Evolutionary conservation across 2,797 vertebrate genomes (phyloP), one percentile per base, ranked within the genome.

Genomic region (Loriculus beryllinus): DNA sequence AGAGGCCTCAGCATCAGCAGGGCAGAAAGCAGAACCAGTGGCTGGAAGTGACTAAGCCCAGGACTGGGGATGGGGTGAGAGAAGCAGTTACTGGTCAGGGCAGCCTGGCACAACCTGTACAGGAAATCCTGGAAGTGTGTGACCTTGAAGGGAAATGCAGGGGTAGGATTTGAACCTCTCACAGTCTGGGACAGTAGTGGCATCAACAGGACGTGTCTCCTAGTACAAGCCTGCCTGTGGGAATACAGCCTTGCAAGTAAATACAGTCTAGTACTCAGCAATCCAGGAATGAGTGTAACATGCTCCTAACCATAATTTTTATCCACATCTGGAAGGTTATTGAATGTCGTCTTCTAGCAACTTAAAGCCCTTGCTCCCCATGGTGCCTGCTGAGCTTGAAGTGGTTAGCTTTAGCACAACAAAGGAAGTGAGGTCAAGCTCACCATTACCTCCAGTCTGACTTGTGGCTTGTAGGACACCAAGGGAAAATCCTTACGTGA

Each of bases 401-500:
- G 17, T 2, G 54, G 10, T 16, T 35, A 26, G 40, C 40, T 39
- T 14, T 6, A 64, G 57, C 57, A 13, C 48, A n/a, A 5, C 42
- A 10, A 15, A 48, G 28, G 7, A 5, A 22, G 54, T 2, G 11
- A 68, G 56, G 16, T 49, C 1, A 12, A 59, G 43, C 71, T 52
- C 17, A 2, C 72, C 33, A 26, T n/a, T 28, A 14, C 12, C 68
- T 39, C 42, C 79, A 40, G 62, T 57, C 3, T 3, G 49, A 12
- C 43, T 13, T 3, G 47, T 17, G 39, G 56, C 42, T 71, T 39
- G 3, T 5, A 4, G 26, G 29, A 11, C 4, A 1, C 48, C 37
- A 8, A 10, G 43, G 33, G 35, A 17, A 69, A 74, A 12, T 15
- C 57, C 47, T 45, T 12, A 8, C 0, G 0, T 1, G 3, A 14